These are phyloP conservation scores for Zelleria hepariella DNA, from an alignment of 2,888 invertebrate genomes.

Conservation along the genomic window DNA sequence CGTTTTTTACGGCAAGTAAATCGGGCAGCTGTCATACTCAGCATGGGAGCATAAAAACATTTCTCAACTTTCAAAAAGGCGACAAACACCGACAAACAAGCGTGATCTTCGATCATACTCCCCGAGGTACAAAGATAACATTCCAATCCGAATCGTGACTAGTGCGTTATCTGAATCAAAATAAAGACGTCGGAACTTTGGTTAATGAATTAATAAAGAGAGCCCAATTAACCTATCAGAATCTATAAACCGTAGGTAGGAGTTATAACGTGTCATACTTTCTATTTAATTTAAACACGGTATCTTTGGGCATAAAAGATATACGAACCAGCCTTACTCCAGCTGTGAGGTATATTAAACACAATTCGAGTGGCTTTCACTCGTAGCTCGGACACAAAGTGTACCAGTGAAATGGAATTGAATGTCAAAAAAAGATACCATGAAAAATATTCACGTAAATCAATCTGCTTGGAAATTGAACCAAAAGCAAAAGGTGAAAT, in stretches of 20 bases:
- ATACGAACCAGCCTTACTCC: background rate
- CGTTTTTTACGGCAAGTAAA: slow-evolving; percentile 17
- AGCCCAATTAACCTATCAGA: slow-evolving; percentile 23
- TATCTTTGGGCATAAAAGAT: slow-evolving; percentile 2
- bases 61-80: background rate
- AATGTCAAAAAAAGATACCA: background rate
- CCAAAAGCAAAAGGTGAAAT: background rate
- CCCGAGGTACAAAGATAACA: background rate
- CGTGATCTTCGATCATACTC: background rate
- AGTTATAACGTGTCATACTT: slow-evolving; percentile 15
- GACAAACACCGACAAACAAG: background rate
- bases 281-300: slow-evolving; percentile 21
- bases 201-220: slow-evolving; percentile 25
- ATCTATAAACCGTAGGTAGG: slow-evolving; percentile 17
- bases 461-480: slow-evolving; percentile 14
- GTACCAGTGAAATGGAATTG: background rate
- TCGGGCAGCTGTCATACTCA: slow-evolving; percentile 21
- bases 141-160: background rate
- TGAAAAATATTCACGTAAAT: slow-evolving; percentile 2
- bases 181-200: slow-evolving; percentile 14
- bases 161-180: slow-evolving; percentile 3
- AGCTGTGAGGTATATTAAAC: background rate
- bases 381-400: background rate
- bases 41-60: slow-evolving; percentile 9
- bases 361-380: slow-evolving; percentile 1